Conservation (phyloP, 1,140 invertebrate species). For the Laupala kohalensis region DNA sequence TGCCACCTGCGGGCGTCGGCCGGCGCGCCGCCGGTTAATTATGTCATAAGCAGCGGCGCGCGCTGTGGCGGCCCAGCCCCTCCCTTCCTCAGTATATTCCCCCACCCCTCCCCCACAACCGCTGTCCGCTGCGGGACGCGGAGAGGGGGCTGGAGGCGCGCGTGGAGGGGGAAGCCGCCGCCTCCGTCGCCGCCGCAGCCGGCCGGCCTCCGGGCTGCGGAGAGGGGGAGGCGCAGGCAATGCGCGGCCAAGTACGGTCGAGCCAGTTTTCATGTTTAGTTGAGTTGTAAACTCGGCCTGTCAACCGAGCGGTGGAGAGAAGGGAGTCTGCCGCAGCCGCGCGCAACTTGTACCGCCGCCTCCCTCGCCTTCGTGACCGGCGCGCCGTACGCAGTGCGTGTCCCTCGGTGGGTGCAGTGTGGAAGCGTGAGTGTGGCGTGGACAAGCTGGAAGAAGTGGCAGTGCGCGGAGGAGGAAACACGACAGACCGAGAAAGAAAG, state of each 20-base stretch:
- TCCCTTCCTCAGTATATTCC: not conserved
- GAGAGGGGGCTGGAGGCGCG: not conserved
- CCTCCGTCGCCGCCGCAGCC: not conserved
- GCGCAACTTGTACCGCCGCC: too few species aligned
- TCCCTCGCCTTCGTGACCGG: too few species aligned
- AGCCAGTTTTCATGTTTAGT: constrained; percentile 9
- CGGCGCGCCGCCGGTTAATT: not conserved
- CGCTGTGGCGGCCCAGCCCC: not conserved
- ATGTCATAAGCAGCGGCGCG: not conserved
- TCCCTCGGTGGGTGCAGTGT: not conserved
- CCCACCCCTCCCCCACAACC: not conserved
- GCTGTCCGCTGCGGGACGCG: not conserved
- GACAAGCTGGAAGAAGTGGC: not conserved
- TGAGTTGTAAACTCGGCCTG: constrained; percentile 10
- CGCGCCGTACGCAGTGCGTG: not conserved
- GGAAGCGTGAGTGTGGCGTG: not conserved
- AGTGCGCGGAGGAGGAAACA: too few species aligned
- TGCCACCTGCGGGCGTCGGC: not conserved
- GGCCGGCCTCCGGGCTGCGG: not conserved
- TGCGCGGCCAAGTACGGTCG: not conserved
- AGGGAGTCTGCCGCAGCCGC: not conserved
- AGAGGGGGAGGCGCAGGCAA: not conserved
- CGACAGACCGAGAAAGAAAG: not conserved
- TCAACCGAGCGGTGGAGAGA: constrained; percentile 1
- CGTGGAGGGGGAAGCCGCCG: not conserved